Evolutionary conservation across 2,888 invertebrate species (phyloP), one percentile per base, ranked within the genome.

Genomic region (Euproctis similis): DNA sequence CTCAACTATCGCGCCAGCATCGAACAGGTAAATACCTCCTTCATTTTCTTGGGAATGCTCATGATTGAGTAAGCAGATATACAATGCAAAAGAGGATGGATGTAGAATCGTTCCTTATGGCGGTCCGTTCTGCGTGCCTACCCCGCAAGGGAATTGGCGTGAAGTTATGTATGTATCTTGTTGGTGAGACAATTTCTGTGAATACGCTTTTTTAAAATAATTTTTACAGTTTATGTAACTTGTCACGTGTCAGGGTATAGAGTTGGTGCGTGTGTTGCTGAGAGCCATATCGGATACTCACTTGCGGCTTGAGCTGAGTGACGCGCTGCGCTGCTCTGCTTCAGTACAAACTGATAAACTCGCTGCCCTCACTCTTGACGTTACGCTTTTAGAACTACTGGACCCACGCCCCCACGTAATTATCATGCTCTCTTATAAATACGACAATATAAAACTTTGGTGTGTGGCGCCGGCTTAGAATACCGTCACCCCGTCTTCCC

Each of bases 301-400:
- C 39, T 9, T 13, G 34, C 33, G 38, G 3, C 27, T 49, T 24
- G 35, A 26, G 26, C 39, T 53, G 32, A 12, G 39, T 30, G 48
- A 47, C 39, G 40, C 38, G 31, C 35, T 52, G 41, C 41, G 54
- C 36, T 34, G 40, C 12, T 39, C 30, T 14, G 36, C 13, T 21
- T 24, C 35, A 8, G 34, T 23, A 2, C 44, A 36, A 27, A 27
- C 30, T n/a, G 31, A 30, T 38, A 35, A 10, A 31, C 30, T 31
- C 9, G 31, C 40, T 25, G 19, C 8, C 14, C 18, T n/a, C 24
- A 30, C 24, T 17, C n/a, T 26, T 8, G 12, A 16, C 21, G 12
- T 5, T 10, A 20, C 26, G 20, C 19, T 23, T 9, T 25, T 38
- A 22, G 4, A 18, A 28, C 13, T 27, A 25, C 4, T 18, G 22